Base-by-base conservation (phyloP, 2,797 vertebrate genomes). In the Decapterus maruadsi region DNA sequence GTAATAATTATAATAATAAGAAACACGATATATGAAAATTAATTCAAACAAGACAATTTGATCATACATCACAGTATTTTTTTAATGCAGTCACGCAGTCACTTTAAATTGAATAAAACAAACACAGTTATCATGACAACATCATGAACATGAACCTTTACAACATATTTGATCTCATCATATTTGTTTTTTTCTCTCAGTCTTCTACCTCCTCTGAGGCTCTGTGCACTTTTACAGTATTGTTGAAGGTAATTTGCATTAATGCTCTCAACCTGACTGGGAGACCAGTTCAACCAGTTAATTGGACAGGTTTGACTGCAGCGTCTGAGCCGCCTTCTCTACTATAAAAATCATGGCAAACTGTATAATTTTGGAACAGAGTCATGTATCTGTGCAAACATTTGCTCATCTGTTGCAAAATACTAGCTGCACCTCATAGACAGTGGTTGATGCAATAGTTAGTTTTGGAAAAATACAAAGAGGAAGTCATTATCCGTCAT, bases 231-330 rank as follows among this genome's bases (percentile, higher is more conserved):
- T 26, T 38, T 26, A 57, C 13, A 38, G 4, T 54, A 58, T 36
- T 58, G 3, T 51, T 54, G 7, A 48, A 61, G 11, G 16, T 22
- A 29, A 69, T 67, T 65, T 81, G 46, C 68, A 60, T 31, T 11
- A 8, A 14, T 63, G 8, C 16, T 51, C 65, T 60, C 14, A 65
- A 62, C 46, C 48, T 31, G 12, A 63, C 20, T 8, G 40, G 2
- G 10, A 54, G 20, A 83, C 70, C 43, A 61, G 71, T 76, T n/a
- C 11, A 46, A 58, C 59, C 55, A 68, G 64, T 73, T 50, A 62
- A 8, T 31, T 22, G 19, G 43, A 61, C 79, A 54, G 31, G 34
- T 61, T 75, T 68, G 46, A 66, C 50, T 0, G 19, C 46, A 11
- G 2, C 60, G 6, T 50, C 45, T 45, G 20, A 61, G 31, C 4